A percentile compares a stretch with the other conserved stretches of the same genome.
Conservation (phyloP, 2,113 vertebrate species). For the Spilogale gracilis region DNA sequence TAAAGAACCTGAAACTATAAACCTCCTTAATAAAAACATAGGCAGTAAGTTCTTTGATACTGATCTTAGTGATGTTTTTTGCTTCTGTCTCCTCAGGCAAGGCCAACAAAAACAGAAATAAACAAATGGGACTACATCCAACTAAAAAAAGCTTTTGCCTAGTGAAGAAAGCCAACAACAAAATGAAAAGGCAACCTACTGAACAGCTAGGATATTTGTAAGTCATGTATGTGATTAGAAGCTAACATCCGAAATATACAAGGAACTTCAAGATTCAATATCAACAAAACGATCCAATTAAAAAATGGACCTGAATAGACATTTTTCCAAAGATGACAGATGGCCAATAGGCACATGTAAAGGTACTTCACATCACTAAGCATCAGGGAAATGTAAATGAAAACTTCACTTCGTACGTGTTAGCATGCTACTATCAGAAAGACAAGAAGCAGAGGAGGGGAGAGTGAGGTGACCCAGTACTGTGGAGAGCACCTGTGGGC, state of each 20-base stretch:
- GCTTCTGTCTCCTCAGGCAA: background rate
- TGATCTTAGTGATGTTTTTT: background rate
- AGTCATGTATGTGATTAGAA: background rate
- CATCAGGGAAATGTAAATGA: background rate
- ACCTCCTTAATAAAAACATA: background rate
- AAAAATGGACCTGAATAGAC: background rate
- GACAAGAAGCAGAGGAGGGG: background rate
- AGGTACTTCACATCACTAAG: background rate
- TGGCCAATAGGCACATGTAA: background rate
- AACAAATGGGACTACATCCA: background rate
- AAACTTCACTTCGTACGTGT: background rate
- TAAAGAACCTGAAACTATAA: background rate
- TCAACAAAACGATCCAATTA: background rate
- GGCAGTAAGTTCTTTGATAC: background rate
- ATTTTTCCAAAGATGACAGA: background rate
- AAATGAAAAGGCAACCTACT: background rate
- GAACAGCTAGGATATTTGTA: background rate
- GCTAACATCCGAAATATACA: background rate
- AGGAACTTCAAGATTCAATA: background rate
- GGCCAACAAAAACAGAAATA: background rate
- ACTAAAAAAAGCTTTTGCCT: background rate
- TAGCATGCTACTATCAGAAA: background rate
- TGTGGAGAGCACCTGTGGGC: background rate
- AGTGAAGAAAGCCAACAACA: background rate
- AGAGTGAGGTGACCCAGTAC: accelerated